Evolutionary conservation across 2,888 invertebrate species (phyloP).

Genomic region (Thymelicus sylvestris): DNA sequence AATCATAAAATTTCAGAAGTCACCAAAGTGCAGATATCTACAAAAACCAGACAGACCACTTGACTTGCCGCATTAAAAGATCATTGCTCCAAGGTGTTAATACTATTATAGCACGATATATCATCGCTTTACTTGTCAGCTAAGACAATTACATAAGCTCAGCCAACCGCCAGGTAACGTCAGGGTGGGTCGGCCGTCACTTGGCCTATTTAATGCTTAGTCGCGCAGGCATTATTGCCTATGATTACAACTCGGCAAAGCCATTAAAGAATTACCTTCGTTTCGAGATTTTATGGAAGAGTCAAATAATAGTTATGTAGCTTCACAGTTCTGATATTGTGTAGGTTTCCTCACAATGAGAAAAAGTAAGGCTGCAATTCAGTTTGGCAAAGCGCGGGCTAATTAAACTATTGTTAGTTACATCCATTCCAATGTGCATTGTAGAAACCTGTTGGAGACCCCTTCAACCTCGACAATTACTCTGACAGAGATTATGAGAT

Average conservation of each 20-base stretch:
- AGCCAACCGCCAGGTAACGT: background rate
- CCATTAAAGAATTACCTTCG: constrained; percentile 1
- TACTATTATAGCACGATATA: background rate
- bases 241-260: background rate
- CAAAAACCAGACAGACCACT: constrained; percentile 4
- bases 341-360: no score
- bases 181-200: background rate
- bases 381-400: no score
- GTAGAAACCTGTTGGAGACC: no score
- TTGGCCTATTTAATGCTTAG: constrained; percentile 5
- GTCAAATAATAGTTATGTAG: no score
- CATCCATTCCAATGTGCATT: no score
- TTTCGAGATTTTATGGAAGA: background rate
- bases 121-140: background rate
- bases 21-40: constrained; percentile 1
- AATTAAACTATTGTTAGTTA: no score
- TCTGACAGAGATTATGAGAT: no score
- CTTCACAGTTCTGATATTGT: no score
- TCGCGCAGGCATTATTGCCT: background rate
- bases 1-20: constrained; percentile 41
- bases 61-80: constrained; percentile 4
- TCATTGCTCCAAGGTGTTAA: constrained; percentile 2
- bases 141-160: constrained; percentile 6
- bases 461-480: no score
- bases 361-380: no score